phyloP scores from a whole-genome alignment of 2,888 invertebrate genomes.

The Scaptomyza flava region DNA sequence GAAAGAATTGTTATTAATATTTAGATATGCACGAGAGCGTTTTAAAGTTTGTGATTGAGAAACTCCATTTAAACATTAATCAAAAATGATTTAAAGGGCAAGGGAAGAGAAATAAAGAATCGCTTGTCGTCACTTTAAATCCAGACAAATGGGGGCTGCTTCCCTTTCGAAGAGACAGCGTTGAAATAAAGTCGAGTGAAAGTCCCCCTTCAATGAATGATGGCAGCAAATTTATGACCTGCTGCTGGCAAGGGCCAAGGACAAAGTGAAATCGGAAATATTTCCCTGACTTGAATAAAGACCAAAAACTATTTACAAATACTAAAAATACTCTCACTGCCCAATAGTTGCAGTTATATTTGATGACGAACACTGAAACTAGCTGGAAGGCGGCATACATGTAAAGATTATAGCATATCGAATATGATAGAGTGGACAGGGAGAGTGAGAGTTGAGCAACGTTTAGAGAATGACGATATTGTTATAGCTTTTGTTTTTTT shows the following conservation, averaged over 20 bases:
- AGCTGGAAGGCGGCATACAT: neutral
- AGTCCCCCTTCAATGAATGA: slow-evolving; percentile 49
- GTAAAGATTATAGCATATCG: slow-evolving; percentile 64
- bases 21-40: no score
- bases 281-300: slow-evolving; percentile 27
- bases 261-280: slow-evolving; percentile 34
- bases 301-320: slow-evolving; percentile 60
- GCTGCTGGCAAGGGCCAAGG: slow-evolving; percentile 3
- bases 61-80: slow-evolving; percentile 60
- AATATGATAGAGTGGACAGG: slow-evolving; percentile 38
- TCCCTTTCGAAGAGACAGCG: slow-evolving; percentile 4
- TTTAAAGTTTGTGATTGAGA: neutral
- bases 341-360: slow-evolving; percentile 16
- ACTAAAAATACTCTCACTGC: slow-evolving; percentile 6
- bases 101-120: neutral
- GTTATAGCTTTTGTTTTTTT: slow-evolving; percentile 14
- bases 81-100: slow-evolving; percentile 65
- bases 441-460: neutral
- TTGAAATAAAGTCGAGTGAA: slow-evolving; percentile 24
- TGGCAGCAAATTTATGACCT: slow-evolving; percentile 45
- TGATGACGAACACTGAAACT: slow-evolving; percentile 34
- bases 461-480: slow-evolving; percentile 20
- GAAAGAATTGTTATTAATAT: neutral
- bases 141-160: slow-evolving; percentile 66
- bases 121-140: slow-evolving; percentile 37